phyloP scores from a whole-genome alignment of 2,797 vertebrate genomes.

The Oryzias dopingdopingensis region DNA sequence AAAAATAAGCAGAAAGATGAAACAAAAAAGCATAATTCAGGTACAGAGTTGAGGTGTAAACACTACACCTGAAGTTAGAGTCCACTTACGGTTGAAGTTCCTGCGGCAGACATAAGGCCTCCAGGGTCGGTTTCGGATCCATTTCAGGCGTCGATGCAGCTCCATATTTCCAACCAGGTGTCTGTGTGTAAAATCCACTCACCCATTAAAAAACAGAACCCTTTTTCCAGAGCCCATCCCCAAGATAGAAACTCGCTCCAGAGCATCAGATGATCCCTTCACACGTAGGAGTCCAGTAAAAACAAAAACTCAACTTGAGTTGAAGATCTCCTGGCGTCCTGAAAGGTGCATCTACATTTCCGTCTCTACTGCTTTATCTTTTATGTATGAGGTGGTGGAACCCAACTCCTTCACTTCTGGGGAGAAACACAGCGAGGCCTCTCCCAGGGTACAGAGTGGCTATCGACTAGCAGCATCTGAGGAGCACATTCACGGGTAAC shows the following conservation, averaged over 20 bases:
- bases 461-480: conserved; percentile 37
- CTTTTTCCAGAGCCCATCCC: conserved; percentile 40
- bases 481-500: conserved; percentile 44
- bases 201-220: conserved; percentile 44
- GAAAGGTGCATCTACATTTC: conserved; percentile 43
- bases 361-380: conserved; percentile 64
- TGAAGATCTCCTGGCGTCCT: neutral
- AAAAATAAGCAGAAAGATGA: no score
- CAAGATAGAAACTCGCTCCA: conserved; percentile 21
- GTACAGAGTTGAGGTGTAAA: no score
- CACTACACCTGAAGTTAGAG: no score
- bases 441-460: conserved; percentile 25
- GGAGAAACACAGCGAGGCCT: conserved; percentile 40
- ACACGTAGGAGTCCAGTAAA: conserved; percentile 18
- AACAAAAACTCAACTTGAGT: neutral
- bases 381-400: conserved; percentile 80
- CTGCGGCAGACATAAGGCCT: conserved; percentile 74
- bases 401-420: conserved; percentile 60
- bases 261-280: conserved; percentile 26
- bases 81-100: conserved; percentile 85
- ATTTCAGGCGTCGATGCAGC: conserved; percentile 82
- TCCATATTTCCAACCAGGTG: conserved; percentile 81
- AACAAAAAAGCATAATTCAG: no score
- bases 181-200: conserved; percentile 31
- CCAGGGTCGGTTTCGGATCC: conserved; percentile 85